A percentile compares a stretch with the other conserved stretches of the same genome.
phyloP scores from a whole-genome alignment of 1,140 invertebrate genomes.

The Cyphomyrmex costatus region DNA sequence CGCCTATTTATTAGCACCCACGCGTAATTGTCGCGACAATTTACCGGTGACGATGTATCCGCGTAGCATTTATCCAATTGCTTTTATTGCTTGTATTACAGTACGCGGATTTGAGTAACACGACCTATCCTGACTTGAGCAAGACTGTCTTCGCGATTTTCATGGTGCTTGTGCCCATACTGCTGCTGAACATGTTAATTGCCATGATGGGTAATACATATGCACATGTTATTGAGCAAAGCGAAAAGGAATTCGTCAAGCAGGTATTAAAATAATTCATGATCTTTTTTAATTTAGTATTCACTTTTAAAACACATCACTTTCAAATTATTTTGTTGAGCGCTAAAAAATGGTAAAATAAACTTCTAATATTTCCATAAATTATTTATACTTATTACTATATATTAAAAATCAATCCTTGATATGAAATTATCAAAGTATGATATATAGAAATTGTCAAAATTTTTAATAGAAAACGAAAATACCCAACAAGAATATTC shows the following conservation, averaged over 20 bases:
- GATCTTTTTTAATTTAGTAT: background rate
- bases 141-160: conserved; percentile 98
- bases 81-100: conserved; percentile 83
- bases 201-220: conserved; percentile 99
- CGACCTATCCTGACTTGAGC: conserved; percentile 95
- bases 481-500: background rate
- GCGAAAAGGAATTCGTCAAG: conserved; percentile 99
- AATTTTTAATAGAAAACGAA: background rate
- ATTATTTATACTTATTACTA: background rate
- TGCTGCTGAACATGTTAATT: conserved; percentile 99
- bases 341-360: background rate
- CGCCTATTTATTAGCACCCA: conserved; percentile 56
- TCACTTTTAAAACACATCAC: background rate
- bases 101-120: conserved; percentile 96
- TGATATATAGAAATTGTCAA: background rate
- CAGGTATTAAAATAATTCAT: conserved; percentile 88
- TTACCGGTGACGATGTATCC: conserved; percentile 28
- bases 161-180: conserved; percentile 98
- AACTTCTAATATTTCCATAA: background rate
- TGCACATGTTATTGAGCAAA: conserved; percentile 98
- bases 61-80: conserved; percentile 15
- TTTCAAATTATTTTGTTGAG: background rate
- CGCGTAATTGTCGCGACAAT: conserved; percentile 37
- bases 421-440: background rate
- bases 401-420: background rate